Base-by-base conservation (phyloP, 2,888 invertebrate species). In the Stenoptilia bipunctidactyla region DNA sequence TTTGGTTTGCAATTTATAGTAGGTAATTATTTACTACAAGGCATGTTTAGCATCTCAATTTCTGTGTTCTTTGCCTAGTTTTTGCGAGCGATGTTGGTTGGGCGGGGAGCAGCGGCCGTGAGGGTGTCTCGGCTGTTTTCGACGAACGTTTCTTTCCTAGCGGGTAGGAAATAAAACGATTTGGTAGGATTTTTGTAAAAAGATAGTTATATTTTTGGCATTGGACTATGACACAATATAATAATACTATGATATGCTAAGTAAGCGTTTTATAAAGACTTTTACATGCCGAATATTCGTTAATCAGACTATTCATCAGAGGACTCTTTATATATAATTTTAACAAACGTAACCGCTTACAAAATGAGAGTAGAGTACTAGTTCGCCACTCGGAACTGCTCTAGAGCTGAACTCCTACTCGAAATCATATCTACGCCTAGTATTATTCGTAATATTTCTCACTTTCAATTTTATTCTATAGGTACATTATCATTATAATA, bases 221-320 rank as follows among this genome's bases (percentile, higher is more conserved):
- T 83, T 82, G 80, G 83, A 83, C 83, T 83, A 83, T 83, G 83
- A 83, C 83, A 82, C 83, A 82, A 83, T 83, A 83, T 82, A 82
- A 83, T 83, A 83, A 83, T 83, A 83, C 83, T 82, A 83, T 83
- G 83, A 83, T 83, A 83, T 83, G 83, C 83, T 83, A 83, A 80
- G 79, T 83, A 83, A 83, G 83, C 83, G 83, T 80, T 83, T 83
- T 80, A 82, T 82, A 80, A 82, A 83, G 82, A 83, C 82, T 80
- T 82, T 82, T 77, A 82, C 82, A 82, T 82, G 82, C 82, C 82
- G 79, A 80, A 82, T 80, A 82, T 77, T 82, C 66, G 74, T 76
- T 82, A 80, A 79, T 83, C 83, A 83, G 82, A 82, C 82, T 82
- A 82, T 83, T 80, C 79, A 71, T 80, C 71, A 82, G 79, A 82